These are phyloP conservation scores for Antechinus flavipes DNA, from an alignment of 2,113 vertebrate genomes.

Conservation along the genomic window DNA sequence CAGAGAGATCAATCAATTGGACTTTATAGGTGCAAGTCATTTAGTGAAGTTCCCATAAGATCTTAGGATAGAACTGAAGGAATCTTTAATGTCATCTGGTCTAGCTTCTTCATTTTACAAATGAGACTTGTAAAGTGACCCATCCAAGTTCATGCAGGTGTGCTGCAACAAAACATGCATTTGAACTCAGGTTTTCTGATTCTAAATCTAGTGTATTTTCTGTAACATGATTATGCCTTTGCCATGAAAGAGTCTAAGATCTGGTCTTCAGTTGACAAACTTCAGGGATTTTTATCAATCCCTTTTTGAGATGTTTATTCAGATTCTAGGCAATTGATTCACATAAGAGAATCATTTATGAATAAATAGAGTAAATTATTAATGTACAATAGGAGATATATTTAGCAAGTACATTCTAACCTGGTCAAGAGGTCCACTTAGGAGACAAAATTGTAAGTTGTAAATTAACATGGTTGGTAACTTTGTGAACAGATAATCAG, in stretches of 20 bases:
- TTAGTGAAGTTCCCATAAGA: slow-evolving; percentile 37
- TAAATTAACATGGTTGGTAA: neutral
- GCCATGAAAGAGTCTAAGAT: neutral
- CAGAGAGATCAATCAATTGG: neutral
- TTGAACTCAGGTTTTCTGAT: neutral
- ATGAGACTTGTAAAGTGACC: neutral
- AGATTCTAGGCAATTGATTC: neutral
- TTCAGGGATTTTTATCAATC: neutral
- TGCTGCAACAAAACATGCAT: neutral
- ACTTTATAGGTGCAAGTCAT: neutral
- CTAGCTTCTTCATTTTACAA: neutral
- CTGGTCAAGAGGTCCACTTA: neutral
- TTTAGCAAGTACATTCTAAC: neutral
- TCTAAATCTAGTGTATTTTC: neutral
- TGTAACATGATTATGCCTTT: neutral
- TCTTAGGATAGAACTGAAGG: neutral
- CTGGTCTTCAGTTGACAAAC: neutral
- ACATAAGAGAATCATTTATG: neutral
- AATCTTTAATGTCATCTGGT: neutral
- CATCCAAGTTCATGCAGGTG: neutral
- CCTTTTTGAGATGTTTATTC: neutral
- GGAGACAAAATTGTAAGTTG: neutral
- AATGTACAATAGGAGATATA: neutral
- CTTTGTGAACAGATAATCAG: neutral
- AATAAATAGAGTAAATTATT: neutral